Evolutionary conservation across 2,888 invertebrate genomes (phyloP).

Genomic region (Nomada fucata): DNA sequence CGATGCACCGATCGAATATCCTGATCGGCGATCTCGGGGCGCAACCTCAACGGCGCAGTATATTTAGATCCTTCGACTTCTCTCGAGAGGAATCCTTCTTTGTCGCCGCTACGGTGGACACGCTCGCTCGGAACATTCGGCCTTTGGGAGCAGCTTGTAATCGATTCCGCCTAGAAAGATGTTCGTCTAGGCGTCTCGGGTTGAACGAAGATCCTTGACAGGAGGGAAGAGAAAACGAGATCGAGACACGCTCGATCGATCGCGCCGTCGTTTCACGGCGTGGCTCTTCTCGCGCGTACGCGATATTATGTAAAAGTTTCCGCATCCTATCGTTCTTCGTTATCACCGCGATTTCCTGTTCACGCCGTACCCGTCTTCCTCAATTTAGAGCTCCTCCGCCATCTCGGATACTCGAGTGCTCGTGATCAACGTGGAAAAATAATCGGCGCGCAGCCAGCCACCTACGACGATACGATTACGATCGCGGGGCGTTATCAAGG

Average conservation of each 20-base stretch:
- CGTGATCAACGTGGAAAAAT: not conserved
- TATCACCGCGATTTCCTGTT: slow-evolving; percentile 36
- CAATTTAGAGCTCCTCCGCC: not conserved
- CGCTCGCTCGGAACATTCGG: not conserved
- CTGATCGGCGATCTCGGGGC: slow-evolving; percentile 31
- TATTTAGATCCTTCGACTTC: slow-evolving; percentile 15
- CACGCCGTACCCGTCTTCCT: slow-evolving; percentile 27
- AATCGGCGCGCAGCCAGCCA: slow-evolving; percentile 13
- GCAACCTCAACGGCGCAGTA: slow-evolving; percentile 11
- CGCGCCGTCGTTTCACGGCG: slow-evolving; percentile 16
- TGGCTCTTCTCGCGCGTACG: not conserved
- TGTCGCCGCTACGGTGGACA: not conserved
- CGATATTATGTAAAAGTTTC: slow-evolving; percentile 40
- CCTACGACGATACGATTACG: no score
- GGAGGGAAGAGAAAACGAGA: not conserved
- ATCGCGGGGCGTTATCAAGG: no score
- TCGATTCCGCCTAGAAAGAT: slow-evolving; percentile 6
- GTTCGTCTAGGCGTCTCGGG: not conserved
- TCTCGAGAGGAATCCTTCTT: slow-evolving; percentile 15
- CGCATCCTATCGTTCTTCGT: slow-evolving; percentile 24
- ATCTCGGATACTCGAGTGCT: not conserved
- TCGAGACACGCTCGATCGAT: slow-evolving; percentile 48
- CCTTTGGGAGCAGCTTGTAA: slow-evolving; percentile 11
- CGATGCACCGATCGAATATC: slow-evolving; percentile 24
- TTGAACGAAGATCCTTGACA: not conserved